These are phyloP conservation scores for Nesogale talazaci DNA, from an alignment of 2,113 vertebrate species.

Conservation along the genomic window DNA sequence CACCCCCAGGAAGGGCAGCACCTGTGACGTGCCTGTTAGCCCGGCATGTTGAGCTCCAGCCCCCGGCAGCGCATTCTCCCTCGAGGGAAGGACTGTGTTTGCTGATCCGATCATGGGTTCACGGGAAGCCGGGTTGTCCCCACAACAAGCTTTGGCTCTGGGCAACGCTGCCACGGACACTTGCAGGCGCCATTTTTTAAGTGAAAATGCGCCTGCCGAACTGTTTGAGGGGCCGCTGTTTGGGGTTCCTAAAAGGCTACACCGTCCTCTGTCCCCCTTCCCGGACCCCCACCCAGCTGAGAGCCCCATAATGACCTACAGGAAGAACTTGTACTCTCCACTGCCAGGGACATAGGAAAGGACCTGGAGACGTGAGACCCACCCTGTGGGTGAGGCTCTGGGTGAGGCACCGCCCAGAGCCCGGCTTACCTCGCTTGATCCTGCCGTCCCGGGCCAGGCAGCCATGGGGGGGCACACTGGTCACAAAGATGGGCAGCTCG, in stretches of 20 bases:
- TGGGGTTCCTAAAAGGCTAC: background rate
- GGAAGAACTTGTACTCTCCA: background rate
- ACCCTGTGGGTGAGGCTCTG: background rate
- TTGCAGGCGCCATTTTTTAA: background rate
- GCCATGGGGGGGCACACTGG: conserved; percentile 97
- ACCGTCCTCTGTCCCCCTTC: background rate
- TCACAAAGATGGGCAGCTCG: conserved; percentile 98
- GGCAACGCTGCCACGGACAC: background rate
- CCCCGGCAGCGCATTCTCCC: background rate
- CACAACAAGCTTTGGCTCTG: background rate
- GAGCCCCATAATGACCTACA: background rate
- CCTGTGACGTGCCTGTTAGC: too few relatives aligned
- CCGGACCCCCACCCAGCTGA: background rate
- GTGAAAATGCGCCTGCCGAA: background rate
- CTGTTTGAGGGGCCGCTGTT: too few relatives aligned
- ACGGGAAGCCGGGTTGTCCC: background rate
- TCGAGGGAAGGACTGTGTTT: background rate
- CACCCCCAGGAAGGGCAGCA: too few relatives aligned
- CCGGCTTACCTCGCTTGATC: conserved; percentile 93
- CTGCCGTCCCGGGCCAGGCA: conserved; percentile 96
- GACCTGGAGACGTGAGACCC: background rate
- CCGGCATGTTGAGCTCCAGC: background rate
- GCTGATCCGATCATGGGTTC: background rate
- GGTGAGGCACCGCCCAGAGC: background rate
- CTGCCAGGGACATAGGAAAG: background rate